Conservation (phyloP, 2,113 vertebrate species). For the Elephas maximus region DNA sequence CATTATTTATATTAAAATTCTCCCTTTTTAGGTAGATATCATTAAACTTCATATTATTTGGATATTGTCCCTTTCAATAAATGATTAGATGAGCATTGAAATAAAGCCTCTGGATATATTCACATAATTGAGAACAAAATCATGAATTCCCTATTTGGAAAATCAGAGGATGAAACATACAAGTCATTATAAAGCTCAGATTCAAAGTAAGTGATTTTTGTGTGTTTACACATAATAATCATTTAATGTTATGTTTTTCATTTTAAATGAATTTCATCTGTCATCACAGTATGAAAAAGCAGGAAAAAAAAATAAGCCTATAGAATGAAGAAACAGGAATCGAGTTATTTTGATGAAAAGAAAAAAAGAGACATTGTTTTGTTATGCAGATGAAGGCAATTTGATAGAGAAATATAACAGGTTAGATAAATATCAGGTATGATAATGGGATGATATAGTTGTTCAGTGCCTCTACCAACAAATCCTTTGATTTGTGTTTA, state of each 20-base stretch:
- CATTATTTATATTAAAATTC: constrained; percentile 11
- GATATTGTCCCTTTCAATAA: neutral
- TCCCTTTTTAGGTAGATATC: neutral
- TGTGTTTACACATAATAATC: neutral
- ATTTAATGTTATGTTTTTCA: neutral
- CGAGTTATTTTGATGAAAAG: neutral
- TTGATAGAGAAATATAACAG: neutral
- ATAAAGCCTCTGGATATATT: neutral
- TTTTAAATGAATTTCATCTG: neutral
- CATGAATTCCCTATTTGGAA: neutral
- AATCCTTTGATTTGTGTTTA: neutral
- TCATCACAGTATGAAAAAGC: neutral
- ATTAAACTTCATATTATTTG: neutral
- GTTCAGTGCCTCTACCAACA: neutral
- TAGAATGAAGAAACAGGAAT: neutral
- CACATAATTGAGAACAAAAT: constrained; percentile 34
- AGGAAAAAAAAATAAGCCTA: neutral
- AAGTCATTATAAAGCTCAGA: neutral
- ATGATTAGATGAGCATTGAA: neutral
- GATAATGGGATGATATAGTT: neutral
- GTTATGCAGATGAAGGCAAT: neutral
- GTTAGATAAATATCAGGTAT: neutral
- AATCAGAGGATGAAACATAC: neutral
- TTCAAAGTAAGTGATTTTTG: neutral
- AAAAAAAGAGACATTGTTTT: neutral